Conservation (phyloP, 2,888 invertebrate genomes). For the Drosophila melanosoma region DNA sequence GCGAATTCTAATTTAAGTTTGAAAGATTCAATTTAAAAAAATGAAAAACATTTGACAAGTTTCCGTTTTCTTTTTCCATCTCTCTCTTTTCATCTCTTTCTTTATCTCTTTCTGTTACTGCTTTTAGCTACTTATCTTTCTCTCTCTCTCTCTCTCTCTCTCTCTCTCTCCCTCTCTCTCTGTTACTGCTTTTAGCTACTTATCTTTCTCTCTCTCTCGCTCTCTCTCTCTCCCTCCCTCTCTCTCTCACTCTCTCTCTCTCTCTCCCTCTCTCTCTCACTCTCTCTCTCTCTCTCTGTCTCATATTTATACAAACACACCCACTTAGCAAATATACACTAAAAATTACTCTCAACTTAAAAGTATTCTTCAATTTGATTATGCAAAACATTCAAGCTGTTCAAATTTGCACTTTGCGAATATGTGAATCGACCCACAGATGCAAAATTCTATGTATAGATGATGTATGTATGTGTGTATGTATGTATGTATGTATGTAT, state of each 20-base stretch:
- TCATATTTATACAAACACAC: background rate
- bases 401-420: constrained; percentile 50
- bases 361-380: constrained; percentile 32
- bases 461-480: constrained; percentile 4
- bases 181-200: background rate
- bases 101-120: background rate
- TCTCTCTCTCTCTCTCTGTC: background rate
- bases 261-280: background rate
- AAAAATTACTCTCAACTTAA: background rate
- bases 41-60: background rate
- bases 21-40: background rate
- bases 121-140: background rate
- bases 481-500: background rate
- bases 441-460: background rate
- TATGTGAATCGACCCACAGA: constrained; percentile 48
- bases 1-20: background rate
- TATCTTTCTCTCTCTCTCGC: background rate
- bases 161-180: background rate
- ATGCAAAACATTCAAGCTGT: constrained; percentile 35
- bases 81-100: background rate
- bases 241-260: no score
- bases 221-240: background rate
- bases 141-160: background rate
- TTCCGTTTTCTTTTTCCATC: background rate
- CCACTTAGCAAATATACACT: background rate